Percentiles rank a stretch among this genome's conserved stretches.
These are phyloP conservation scores for Venusia cambrica DNA, from an alignment of 2,888 invertebrate species.

Conservation along the genomic window DNA sequence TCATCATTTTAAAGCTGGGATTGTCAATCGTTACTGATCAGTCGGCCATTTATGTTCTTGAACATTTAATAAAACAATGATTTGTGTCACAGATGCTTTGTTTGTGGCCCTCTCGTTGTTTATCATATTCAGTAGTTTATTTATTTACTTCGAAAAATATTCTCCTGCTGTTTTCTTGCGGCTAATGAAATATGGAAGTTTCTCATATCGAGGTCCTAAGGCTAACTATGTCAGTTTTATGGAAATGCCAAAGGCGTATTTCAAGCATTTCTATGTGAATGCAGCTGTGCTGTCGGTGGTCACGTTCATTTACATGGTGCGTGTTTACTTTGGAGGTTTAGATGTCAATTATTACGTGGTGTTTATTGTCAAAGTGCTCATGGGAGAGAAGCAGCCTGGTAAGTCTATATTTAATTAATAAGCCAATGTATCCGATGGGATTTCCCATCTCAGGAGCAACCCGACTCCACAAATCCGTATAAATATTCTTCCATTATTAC, in stretches of 20 bases:
- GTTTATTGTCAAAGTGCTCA: constrained; percentile 67
- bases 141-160: constrained; percentile 83
- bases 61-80: neutral
- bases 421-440: too few species aligned
- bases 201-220: constrained; percentile 77
- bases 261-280: constrained; percentile 89
- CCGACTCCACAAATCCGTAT: too few species aligned
- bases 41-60: neutral
- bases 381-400: constrained; percentile 75
- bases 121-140: constrained; percentile 51
- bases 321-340: constrained; percentile 70
- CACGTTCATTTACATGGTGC: constrained; percentile 65
- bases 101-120: neutral
- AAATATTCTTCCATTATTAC: too few species aligned
- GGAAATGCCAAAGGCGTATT: constrained; percentile 90
- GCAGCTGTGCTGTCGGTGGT: constrained; percentile 79
- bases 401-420: too few species aligned
- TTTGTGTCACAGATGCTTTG: neutral
- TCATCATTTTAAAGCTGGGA: too few species aligned
- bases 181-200: constrained; percentile 87
- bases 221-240: constrained; percentile 63
- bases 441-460: too few species aligned
- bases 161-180: constrained; percentile 84
- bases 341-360: constrained; percentile 71
- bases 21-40: too few species aligned